Evolutionary conservation across 1,140 invertebrate species (phyloP), one percentile per base, ranked within the genome.

Genomic region (Tachypleus tridentatus): DNA sequence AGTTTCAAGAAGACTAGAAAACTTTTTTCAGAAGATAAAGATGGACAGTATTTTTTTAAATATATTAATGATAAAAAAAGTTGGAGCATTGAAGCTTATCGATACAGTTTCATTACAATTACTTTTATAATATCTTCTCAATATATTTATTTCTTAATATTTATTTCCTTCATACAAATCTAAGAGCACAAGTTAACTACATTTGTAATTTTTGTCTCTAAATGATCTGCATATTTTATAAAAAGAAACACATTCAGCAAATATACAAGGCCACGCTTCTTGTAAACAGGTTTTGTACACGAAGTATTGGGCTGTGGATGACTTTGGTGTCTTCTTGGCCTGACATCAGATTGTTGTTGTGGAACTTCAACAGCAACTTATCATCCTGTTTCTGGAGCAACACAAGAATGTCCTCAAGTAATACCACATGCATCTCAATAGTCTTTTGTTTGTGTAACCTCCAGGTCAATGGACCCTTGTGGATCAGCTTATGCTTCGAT

Each of bases 331-430:
- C 80, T 4, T 81, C 78, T 59, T 76, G 64, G n/a, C 75, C 75
- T n/a, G 73, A 65, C 5, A 73, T 74, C 54, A 73, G 70, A 63
- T 75, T 77, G 49, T 75, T 79, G 70, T 74, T 78, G 78, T 87
- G 86, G 74, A 84, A 87, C 74, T 92, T 92, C 7, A 93, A 77
- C 47, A 88, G 79, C 73, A 86, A 90, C 74, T 87, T 88, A 68
- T 95, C 91, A 69, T 90, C 88, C 73, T 89, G 86, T 73, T 88
- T 88, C 71, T 93, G 89, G 48, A 96, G 78, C 58, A 97, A 80
- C 49, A 97, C 84, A 70, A 97, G 86, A 72, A 87, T 84, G 72
- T 91, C 87, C 73, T 95, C 88, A 61, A 95, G 80, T 9, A 97
- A 77, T 48, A 96, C 80, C 9, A 93, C 88, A 73, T 93, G 88